phyloP scores from a whole-genome alignment of 2,113 vertebrate species.

The Heliornis fulica region DNA sequence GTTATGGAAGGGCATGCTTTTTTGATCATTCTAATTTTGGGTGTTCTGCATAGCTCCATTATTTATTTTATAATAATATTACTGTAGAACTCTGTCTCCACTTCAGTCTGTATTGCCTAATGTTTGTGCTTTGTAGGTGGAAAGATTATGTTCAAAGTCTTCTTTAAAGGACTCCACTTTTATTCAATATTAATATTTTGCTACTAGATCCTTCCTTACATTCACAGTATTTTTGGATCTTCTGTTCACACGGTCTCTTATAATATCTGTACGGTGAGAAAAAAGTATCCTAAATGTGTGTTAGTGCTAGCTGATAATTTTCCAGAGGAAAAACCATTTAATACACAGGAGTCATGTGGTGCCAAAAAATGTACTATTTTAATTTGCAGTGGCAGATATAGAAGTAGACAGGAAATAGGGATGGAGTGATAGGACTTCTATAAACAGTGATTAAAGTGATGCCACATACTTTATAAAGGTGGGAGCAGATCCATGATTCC shows the following conservation, averaged over 20 bases:
- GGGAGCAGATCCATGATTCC: background rate
- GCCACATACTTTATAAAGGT: background rate
- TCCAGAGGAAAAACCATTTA: background rate
- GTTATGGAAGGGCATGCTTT: conserved; percentile 23
- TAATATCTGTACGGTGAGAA: background rate
- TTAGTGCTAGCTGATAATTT: background rate
- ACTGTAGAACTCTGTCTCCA: background rate
- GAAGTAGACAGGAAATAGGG: conserved; percentile 11
- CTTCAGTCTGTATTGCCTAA: background rate
- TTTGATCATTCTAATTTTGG: background rate
- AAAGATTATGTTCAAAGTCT: background rate
- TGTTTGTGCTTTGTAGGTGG: background rate
- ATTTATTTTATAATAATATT: background rate
- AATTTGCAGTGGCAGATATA: background rate
- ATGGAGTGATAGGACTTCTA: background rate
- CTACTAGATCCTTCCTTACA: background rate
- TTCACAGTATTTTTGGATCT: background rate
- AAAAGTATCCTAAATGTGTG: background rate
- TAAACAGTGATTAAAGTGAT: background rate
- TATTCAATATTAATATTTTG: background rate
- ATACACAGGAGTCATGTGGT: background rate
- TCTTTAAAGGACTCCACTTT: background rate
- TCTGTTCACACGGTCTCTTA: background rate
- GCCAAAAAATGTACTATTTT: background rate
- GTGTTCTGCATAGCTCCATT: background rate